Conservation (phyloP, 2,888 invertebrate genomes). For the Pilophorus perplexus region DNA sequence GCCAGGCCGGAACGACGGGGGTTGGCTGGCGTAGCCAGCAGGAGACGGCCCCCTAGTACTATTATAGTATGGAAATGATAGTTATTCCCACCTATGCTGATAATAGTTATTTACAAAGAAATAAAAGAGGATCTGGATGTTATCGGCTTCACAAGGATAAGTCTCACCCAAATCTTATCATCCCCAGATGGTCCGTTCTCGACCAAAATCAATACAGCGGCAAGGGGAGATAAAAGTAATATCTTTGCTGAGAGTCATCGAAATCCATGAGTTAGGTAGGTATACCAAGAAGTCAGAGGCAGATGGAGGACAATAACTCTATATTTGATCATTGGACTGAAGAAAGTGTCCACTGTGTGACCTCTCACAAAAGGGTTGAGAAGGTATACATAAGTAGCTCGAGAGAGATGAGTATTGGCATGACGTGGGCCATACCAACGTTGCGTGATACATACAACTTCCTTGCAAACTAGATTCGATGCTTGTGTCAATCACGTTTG, state of each 20-base stretch:
- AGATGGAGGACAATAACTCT: conserved; percentile 33
- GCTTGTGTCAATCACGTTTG: too few species aligned
- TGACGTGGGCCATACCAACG: too few species aligned
- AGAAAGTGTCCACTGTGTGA: conserved; percentile 15
- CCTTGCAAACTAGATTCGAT: too few species aligned
- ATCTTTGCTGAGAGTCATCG: conserved; percentile 35
- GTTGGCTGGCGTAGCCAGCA: too few species aligned
- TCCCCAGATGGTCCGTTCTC: conserved; percentile 33
- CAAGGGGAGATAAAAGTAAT: conserved; percentile 37
- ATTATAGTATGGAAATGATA: too few species aligned
- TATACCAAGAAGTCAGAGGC: conserved; percentile 27
- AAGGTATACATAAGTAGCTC: conserved; percentile 16
- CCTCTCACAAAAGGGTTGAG: neutral
- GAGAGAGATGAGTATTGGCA: neutral
- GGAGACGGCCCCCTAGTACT: too few species aligned
- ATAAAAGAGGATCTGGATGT: too few species aligned
- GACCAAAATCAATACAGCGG: conserved; percentile 39
- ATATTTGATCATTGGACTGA: conserved; percentile 25
- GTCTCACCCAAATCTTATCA: conserved; percentile 6
- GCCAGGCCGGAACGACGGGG: too few species aligned
- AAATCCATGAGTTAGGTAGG: conserved; percentile 39
- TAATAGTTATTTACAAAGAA: too few species aligned
- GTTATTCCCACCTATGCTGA: too few species aligned
- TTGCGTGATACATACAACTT: too few species aligned
- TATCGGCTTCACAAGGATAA: conserved; percentile 5